Evolutionary conservation across 1,140 invertebrate species (phyloP), one percentile per base, ranked within the genome.

Genomic region (Campoletis sonorensis): DNA sequence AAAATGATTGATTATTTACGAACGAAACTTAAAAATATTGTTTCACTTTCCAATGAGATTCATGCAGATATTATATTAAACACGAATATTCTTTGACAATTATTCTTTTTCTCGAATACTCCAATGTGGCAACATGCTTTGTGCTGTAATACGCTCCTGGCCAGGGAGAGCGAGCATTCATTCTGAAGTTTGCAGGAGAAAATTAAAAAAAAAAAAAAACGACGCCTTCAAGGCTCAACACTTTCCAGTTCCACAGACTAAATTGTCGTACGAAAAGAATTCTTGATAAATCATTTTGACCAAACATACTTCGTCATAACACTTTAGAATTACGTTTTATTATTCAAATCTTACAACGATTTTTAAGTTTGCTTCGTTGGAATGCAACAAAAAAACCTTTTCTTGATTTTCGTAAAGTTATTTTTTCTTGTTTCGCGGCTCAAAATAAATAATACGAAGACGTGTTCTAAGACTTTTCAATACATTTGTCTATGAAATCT

Each of bases 1-100:
- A 81, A 83, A 18, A 71, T 51, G 11, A 79, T 45, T 79, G 45
- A 75, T 61, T 70, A 73, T 81, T 78, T 76, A 26, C 21, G 23
- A 78, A 23, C 23, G 61, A 5, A 7, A 64, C 27, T 45, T 45
- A 45, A 1, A 45, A 45, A 45, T 4, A 79, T 81, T 58, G 75
- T 54, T 71, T 80, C 23, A 23, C 21, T 71, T 54, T 16, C 13
- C 1, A 78, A 37, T 30, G 58, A 54, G 54, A 61, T 73, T 80
- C 45, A 80, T 58, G 70, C 79, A 80, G 61, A 23, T 64, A 64
- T 26, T 64, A 64, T 5, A 64, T n/a, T 26, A 64, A 23, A 64
- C 23, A 64, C 51, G 51, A 54, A 54, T 54, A 54, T 54, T 54
- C 8, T 54, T 8, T 54, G 3, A 4, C 4, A n/a, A 15, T 54